These are phyloP conservation scores for Zaprionus ghesquierei DNA, from an alignment of 1,140 invertebrate genomes.

Conservation along the genomic window DNA sequence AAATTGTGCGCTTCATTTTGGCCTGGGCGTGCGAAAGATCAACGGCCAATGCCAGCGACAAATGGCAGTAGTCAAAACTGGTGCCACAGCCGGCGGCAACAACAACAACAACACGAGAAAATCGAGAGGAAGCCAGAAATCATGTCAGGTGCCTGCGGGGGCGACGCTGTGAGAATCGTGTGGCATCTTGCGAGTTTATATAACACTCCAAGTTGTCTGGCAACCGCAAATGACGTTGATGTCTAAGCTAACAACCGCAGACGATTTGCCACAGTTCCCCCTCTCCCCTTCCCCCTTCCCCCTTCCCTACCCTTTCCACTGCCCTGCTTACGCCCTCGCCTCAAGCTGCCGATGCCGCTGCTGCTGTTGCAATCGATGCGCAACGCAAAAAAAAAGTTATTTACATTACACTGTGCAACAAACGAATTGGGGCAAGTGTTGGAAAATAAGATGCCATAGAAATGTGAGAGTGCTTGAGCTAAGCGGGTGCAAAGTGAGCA, in stretches of 20 bases:
- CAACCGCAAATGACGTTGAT: conserved; percentile 30
- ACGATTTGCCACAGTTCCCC: not conserved
- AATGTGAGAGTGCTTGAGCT: not conserved
- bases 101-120: not conserved
- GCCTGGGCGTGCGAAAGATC: conserved; percentile 28
- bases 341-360: conserved; percentile 12
- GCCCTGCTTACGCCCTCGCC: not conserved
- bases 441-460: not conserved
- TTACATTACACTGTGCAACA: conserved; percentile 45
- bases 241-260: conserved; percentile 31
- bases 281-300: not conserved
- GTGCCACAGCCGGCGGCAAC: conserved; percentile 9
- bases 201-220: conserved; percentile 52
- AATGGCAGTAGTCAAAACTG: conserved; percentile 38
- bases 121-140: conserved; percentile 8
- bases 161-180: conserved; percentile 67
- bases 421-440: not conserved
- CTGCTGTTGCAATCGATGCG: conserved; percentile 60
- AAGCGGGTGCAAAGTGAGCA: not conserved
- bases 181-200: conserved; percentile 75
- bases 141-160: conserved; percentile 37
- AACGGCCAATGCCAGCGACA: conserved; percentile 44
- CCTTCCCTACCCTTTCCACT: not conserved
- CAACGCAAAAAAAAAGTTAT: conserved; percentile 36
- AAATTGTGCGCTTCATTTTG: conserved; percentile 36